A percentile compares a stretch with the other conserved stretches of the same genome.
These are phyloP conservation scores for Chondrilla cf. caribensis DNA, from an alignment of 37 sponge, comb jelly and placozoan species.

Conservation along the genomic window DNA sequence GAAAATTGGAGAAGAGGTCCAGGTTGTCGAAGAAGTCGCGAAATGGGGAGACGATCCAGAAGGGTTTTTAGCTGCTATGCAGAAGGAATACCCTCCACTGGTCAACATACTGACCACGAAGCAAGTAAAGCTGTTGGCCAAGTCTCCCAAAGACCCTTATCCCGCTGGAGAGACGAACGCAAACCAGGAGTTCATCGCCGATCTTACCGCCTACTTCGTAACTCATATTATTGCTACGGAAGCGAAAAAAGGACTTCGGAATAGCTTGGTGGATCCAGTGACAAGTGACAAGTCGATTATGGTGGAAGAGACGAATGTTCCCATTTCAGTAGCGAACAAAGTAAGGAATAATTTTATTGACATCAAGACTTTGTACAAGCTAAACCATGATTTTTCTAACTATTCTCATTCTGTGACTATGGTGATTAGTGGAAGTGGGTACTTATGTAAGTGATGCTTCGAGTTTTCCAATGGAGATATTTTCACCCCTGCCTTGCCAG, in stretches of 20 bases:
- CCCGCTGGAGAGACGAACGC: neutral
- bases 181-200: slow-evolving; percentile 44
- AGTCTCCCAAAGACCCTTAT: slow-evolving; percentile 24
- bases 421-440: too few relatives aligned
- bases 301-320: neutral
- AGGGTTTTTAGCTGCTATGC: slow-evolving; percentile 13
- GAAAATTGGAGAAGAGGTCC: too few relatives aligned
- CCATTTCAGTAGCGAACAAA: neutral
- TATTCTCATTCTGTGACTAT: too few relatives aligned
- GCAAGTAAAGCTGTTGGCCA: slow-evolving; percentile 27
- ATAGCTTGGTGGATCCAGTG: slow-evolving; percentile 30
- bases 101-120: neutral
- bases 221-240: neutral
- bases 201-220: slow-evolving; percentile 30
- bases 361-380: too few relatives aligned
- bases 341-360: neutral
- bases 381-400: too few relatives aligned
- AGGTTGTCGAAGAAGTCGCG: neutral
- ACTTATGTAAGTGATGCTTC: too few relatives aligned
- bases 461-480: too few relatives aligned
- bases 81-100: slow-evolving; percentile 7
- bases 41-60: slow-evolving; percentile 30
- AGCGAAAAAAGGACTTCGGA: slow-evolving; percentile 15
- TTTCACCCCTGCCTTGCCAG: too few relatives aligned
- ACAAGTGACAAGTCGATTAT: slow-evolving; percentile 26